Evolutionary conservation across 2,888 invertebrate species (phyloP), one percentile per base, ranked within the genome.

Genomic region (Pseudococcus viburni): DNA sequence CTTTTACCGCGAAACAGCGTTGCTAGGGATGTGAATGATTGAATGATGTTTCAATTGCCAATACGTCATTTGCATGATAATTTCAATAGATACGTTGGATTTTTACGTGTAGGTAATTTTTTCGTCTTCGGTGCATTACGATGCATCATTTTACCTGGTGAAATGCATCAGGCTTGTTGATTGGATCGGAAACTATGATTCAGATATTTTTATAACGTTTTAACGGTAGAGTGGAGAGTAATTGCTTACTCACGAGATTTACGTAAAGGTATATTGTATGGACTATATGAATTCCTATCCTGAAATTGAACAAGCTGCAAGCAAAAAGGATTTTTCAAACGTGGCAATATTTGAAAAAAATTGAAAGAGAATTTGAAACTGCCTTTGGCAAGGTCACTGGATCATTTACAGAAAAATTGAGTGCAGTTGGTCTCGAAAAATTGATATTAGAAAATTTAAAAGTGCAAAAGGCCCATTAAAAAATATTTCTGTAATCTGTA

Each of bases 111-210:
- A 59, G n/a, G n/a, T 73, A 15, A 73, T 26, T 39, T 39, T 22
- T 12, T 64, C 64, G 0, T 22, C 19, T 77, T 39, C 73, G 64
- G 9, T 83, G 80, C 80, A 19, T 83, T 83, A 83, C 19, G 17
- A 12, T 46, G 80, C 80, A 83, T 73, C 46, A 46, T 42, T 83
- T n/a, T 46, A n/a, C 3, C 0, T 11, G 4, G 80, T 83, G 80
- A 83, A 83, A 83, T 83, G 80, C 80, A 83, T 83, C 80, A n/a
- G 11, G 46, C 9, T 0, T 55, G n/a, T 55, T 55, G 55, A 55
- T 55, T 0, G 12, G 48, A 51, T 51, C 42, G 42, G 42, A 42
- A 42, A 42, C 42, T 1, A 42, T 42, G 42, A 42, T 12, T 51
- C 0, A 51, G 48, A 51, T 12, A 15, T 51, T 51, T 51, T 51